Evolutionary conservation across 2,888 invertebrate species (phyloP).

Genomic region (Bursaphelenchus okinawaensis): DNA sequence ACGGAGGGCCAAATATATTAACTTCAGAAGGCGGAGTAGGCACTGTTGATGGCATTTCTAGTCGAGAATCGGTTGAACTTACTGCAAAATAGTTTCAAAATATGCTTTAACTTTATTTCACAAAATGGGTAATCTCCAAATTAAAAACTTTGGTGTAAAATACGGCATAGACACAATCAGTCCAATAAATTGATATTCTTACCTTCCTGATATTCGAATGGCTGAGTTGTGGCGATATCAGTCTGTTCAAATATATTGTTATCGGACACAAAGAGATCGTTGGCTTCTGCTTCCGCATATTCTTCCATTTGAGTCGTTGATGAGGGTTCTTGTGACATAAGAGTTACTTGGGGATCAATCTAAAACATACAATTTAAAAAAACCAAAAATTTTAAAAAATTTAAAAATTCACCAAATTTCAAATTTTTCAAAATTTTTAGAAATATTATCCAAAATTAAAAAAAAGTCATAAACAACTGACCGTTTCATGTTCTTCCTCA

Average conservation of each 20-base stretch:
- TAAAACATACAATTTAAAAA: too few species aligned
- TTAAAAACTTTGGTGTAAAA: too few species aligned
- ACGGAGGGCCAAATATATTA: slow-evolving; percentile 21
- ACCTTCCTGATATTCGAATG: not conserved
- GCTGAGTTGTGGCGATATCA: not conserved
- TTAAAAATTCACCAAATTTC: too few species aligned
- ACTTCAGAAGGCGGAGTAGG: slow-evolving; percentile 13
- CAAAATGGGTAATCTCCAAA: too few species aligned
- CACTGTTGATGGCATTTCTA: slow-evolving; percentile 2
- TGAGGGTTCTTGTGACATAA: not conserved
- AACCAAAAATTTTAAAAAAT: too few species aligned
- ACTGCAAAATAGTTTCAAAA: not conserved
- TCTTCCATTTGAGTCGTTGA: not conserved
- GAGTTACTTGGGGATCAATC: not conserved
- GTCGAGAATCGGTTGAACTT: slow-evolving; percentile 1
- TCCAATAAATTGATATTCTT: not conserved
- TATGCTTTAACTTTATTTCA: not conserved
- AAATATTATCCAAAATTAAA: not conserved
- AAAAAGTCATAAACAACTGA: not conserved
- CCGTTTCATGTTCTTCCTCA: not conserved
- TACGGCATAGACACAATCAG: not conserved
- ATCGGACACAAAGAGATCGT: not conserved
- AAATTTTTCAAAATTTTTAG: too few species aligned
- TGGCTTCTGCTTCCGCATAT: not conserved
- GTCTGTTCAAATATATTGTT: not conserved